phyloP scores from a whole-genome alignment of 2,113 vertebrate genomes.

The Myotis brandtii region DNA sequence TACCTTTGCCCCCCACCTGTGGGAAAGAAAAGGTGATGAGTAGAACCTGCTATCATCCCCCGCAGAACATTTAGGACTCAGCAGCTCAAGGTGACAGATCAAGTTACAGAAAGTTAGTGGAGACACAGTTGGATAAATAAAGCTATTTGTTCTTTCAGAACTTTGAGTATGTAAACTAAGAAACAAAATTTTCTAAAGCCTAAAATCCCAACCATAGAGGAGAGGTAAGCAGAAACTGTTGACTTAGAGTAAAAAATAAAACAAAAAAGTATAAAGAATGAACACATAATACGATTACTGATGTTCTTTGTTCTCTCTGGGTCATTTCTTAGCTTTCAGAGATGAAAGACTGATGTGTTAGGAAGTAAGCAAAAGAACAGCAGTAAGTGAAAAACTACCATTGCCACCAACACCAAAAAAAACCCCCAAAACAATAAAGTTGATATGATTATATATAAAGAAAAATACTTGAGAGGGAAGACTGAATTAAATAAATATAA shows the following conservation, averaged over 20 bases:
- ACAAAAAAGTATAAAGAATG: background rate
- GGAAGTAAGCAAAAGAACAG: background rate
- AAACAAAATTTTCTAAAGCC: conserved; percentile 23
- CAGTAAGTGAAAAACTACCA: background rate
- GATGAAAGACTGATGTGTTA: background rate
- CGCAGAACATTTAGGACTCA: conserved; percentile 23
- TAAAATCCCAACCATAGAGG: background rate
- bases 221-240: background rate
- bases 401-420: background rate
- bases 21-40: background rate
- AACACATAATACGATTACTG: background rate
- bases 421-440: background rate
- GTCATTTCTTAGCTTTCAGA: background rate
- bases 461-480: background rate
- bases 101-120: conserved; percentile 64
- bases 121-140: conserved; percentile 52
- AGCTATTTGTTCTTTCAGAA: conserved; percentile 54
- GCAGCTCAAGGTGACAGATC: conserved; percentile 45
- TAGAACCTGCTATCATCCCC: background rate
- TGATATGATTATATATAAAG: background rate
- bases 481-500: background rate
- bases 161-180: conserved; percentile 35
- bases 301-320: background rate
- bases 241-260: background rate
- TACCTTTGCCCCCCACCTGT: background rate